These are phyloP conservation scores for Thamnophis elegans DNA, from an alignment of 2,797 vertebrate species.

Conservation along the genomic window DNA sequence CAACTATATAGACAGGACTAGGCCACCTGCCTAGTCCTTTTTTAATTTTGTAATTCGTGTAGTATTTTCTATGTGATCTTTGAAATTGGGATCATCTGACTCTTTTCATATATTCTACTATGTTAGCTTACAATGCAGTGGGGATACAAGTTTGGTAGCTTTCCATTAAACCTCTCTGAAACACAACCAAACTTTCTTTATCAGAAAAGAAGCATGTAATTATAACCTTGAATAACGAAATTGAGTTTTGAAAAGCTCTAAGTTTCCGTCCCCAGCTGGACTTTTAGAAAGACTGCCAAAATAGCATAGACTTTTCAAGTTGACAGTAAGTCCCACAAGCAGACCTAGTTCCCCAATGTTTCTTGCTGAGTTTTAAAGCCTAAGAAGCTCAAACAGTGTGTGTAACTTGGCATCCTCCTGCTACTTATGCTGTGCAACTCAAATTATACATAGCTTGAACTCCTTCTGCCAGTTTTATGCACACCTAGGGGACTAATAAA, in stretches of 20 bases:
- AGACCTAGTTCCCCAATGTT: constrained; percentile 29
- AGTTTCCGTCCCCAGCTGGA: constrained; percentile 36
- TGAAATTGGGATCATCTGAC: constrained; percentile 36
- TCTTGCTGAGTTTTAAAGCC: constrained; percentile 38
- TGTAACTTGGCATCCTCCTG: constrained; percentile 20
- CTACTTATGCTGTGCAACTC: constrained; percentile 1
- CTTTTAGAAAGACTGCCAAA: constrained; percentile 48
- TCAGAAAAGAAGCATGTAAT: constrained; percentile 31
- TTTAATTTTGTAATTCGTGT: constrained; percentile 24
- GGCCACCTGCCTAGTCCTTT: constrained; percentile 8
- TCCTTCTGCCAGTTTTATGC: constrained; percentile 12
- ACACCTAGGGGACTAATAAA: constrained; percentile 11
- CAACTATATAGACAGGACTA: background rate
- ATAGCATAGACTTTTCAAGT: constrained; percentile 39
- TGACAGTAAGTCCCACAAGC: constrained; percentile 39
- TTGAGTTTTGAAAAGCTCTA: constrained; percentile 48
- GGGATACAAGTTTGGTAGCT: constrained; percentile 33
- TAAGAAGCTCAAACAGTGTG: constrained; percentile 26
- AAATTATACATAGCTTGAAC: fast-evolving
- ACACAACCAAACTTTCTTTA: constrained; percentile 27
- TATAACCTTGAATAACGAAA: constrained; percentile 29
- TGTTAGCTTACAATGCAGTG: constrained; percentile 48
- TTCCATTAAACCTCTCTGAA: constrained; percentile 42
- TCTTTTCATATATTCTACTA: constrained; percentile 25
- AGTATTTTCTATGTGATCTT: constrained; percentile 23